Percentiles rank a stretch among this genome's conserved stretches.
These are phyloP conservation scores for Tanypteryx hageni DNA, from an alignment of 2,888 invertebrate species.

Conservation along the genomic window DNA sequence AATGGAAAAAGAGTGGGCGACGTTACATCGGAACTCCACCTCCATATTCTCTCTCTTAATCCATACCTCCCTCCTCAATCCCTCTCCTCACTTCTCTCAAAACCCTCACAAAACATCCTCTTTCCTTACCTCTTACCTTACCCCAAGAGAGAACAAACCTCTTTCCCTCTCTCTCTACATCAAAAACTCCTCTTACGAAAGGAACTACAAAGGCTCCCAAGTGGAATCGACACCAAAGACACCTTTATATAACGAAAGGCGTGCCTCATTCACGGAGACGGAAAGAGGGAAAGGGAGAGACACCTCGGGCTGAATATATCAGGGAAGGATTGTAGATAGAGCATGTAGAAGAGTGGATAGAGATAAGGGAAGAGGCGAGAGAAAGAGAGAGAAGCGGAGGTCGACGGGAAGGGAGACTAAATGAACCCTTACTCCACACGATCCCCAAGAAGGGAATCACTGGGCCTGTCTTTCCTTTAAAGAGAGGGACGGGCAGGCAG, in stretches of 20 bases:
- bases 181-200: neutral
- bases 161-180: neutral
- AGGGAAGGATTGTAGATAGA: constrained; percentile 22
- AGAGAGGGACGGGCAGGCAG: neutral
- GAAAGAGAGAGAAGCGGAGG: neutral
- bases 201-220: constrained; percentile 16
- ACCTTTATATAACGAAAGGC: constrained; percentile 13
- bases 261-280: neutral
- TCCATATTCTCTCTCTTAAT: no score
- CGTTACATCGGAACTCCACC: no score
- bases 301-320: constrained; percentile 16
- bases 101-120: neutral
- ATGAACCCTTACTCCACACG: neutral
- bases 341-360: neutral
- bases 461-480: neutral
- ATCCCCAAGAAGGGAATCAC: neutral
- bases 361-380: neutral
- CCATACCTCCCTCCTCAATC: neutral
- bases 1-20: neutral
- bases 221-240: neutral
- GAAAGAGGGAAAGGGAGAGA: neutral
- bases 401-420: neutral
- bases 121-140: neutral
- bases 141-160: neutral
- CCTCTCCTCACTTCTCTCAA: neutral